phyloP scores from a whole-genome alignment of 2,888 invertebrate genomes.

The Anoplius nigerrimus region DNA sequence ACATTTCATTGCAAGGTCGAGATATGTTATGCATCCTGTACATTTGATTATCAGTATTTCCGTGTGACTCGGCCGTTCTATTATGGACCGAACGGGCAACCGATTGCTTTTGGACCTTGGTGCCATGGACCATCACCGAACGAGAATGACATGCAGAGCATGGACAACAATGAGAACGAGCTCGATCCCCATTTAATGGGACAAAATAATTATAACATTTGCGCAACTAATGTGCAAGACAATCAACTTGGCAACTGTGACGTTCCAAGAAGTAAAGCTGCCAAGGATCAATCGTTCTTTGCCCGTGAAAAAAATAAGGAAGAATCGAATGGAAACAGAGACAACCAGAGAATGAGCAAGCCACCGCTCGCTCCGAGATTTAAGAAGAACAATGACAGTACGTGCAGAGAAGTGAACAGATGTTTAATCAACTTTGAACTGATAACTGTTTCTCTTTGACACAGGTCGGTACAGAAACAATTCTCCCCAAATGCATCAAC shows the following conservation, averaged over 20 bases:
- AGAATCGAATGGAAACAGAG: conserved; percentile 29
- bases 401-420: not conserved
- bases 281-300: conserved; percentile 15
- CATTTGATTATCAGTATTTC: conserved; percentile 55
- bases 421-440: not conserved
- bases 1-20: conserved; percentile 8
- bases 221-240: conserved; percentile 11
- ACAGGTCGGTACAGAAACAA: conserved; percentile 50
- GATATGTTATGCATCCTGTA: not conserved
- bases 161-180: conserved; percentile 16
- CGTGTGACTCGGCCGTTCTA: conserved; percentile 55
- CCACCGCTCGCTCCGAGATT: conserved; percentile 58
- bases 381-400: conserved; percentile 58
- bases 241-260: conserved; percentile 17
- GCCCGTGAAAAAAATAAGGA: conserved; percentile 34
- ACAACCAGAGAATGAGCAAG: conserved; percentile 33
- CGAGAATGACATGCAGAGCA: not conserved
- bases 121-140: conserved; percentile 32
- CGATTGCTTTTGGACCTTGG: conserved; percentile 44
- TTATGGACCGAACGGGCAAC: conserved; percentile 53
- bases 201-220: conserved; percentile 12
- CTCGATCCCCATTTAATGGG: not conserved
- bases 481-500: conserved; percentile 26
- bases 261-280: conserved; percentile 29
- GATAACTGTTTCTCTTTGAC: conserved; percentile 11